Base-by-base conservation (phyloP, 2,797 vertebrate species). In the Fringilla coelebs region DNA sequence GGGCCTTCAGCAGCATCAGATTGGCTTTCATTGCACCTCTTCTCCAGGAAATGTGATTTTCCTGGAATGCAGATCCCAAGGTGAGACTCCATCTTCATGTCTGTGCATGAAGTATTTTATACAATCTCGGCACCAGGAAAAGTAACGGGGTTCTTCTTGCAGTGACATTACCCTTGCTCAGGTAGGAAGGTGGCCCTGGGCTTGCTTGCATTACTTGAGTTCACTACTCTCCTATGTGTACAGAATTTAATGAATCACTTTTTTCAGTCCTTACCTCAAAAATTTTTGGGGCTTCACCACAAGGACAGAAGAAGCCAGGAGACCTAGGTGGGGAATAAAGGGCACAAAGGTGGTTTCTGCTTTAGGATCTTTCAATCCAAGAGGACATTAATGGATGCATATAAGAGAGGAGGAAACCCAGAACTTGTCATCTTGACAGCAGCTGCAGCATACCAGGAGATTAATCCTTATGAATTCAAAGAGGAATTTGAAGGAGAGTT, bases 61-160 rank as follows among this genome's bases (percentile, higher is more conserved):
- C 91, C 58, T 87, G 90, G 93, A 90, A 93, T 80, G 88, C 43
- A 48, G 41, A 46, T 93, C 60, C 80, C 70, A 68, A 91, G 51
- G 58, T 68, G 67, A 86, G 85, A 61, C 52, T 87, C 67, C 41
- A 61, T 68, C 81, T 71, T 72, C 65, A 7, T 84, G 61, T 58
- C 67, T 66, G 7, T 71, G 45, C 11, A 14, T n/a, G 28, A 77
- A 82, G 31, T 68, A 57, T 81, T 86, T 73, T 18, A 52, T 34
- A 48, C 14, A 32, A 28, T 74, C 51, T 76, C 0, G 0, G 60
- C 48, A 61, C 45, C 36, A 34, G 76, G 45, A 86, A 67, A 89
- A 74, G n/a, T 61, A 54, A 49, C 4, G 31, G 12, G 28, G 15
- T 61, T 76, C 57, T 82, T 79, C 9, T 7, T 85, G 13, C 38